Evolutionary conservation across 2,113 vertebrate species (phyloP), one percentile per base, ranked within the genome.

Genomic region (Oenanthe melanoleuca): DNA sequence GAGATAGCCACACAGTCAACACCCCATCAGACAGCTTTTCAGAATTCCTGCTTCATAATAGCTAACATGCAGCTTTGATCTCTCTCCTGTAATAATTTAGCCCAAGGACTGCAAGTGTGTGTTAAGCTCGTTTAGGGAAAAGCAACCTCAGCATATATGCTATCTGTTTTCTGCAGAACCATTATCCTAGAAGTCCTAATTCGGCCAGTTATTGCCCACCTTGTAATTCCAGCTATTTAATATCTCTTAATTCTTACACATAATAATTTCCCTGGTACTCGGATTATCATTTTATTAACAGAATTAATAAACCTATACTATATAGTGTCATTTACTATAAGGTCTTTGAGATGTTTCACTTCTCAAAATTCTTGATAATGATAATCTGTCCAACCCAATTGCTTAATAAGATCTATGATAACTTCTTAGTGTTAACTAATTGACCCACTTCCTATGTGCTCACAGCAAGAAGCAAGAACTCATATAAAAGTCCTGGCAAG

Each of bases 21-120:
- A 60, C 47, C 28, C 22, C 29, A 60, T 66, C 67, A 83, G 34
- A 25, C 85, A 90, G 71, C 52, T 95, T 80, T 83, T 83, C 79
- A 33, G 86, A 88, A 90, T 85, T 87, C 79, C 66, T 44, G 34
- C 75, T 92, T 90, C 71, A 67, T 93, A 90, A 83, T 49, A 22
- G 34, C 55, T 93, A 83, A 86, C 42, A 25, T 28, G 25, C 34
- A 64, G 28, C 92, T 97, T 95, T 96, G 85, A 93, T 88, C 50
- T 89, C 19, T 77, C 40, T 52, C 37, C 83, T 11, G 7, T 44
- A 59, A 55, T 73, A 83, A 86, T 92, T 94, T 63, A 83, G 44
- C 67, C 64, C 34, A 63, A 66, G 64, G 55, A 91, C 31, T 53
- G 59, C 44, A 80, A 59, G 64, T 83, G 20, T 88, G 26, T 86